Evolutionary conservation across 1,140 invertebrate genomes (phyloP), one percentile per base, ranked within the genome.

Genomic region (Megalonaias nervosa): DNA sequence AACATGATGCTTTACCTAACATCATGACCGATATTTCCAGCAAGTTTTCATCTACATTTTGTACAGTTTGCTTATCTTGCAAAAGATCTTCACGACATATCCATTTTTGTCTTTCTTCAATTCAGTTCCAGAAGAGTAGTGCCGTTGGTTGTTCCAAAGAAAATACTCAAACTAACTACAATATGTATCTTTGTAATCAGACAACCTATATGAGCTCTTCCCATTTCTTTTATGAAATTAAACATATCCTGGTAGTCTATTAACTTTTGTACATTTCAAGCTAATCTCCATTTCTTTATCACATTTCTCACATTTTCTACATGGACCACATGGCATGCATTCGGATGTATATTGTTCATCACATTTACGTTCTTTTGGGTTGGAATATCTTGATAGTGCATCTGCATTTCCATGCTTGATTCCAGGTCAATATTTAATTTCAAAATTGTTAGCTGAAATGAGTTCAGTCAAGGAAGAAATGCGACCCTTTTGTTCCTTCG

Each of bases 261-360:
- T 11, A 11, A n/a, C 13, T 21, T 56, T 58, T 16, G 58, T 23
- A 55, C 19, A n/a, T 61, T 19, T 23, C 60, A 23, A n/a, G 4
- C 21, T n/a, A n/a, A 5, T 23, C 60, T 23, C 38, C 26, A 73
- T 73, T 9, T 16, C 15, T 13, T 73, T 60, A 1, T 60, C 38
- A 23, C 61, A n/a, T 23, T 56, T 55, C 26, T 26, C 16, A 57
- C 61, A 64, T 21, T 73, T 73, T 31, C 62, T 23, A 65, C 71
- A 66, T 12, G 71, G 62, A 6, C 62, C 73, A 31, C 73, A 74
- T 59, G 38, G 38, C 38, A 38, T 38, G 9, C 4, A 6, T 38
- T 38, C 38, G 1, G 38, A 38, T 38, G 0, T 38, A 5, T 38
- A 5, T 38, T 38, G 4, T 38, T 38, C 6, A 38, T 5, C 9